These are phyloP conservation scores for Geotrypetes seraphini DNA, from an alignment of 2,797 vertebrate genomes.

Conservation along the genomic window DNA sequence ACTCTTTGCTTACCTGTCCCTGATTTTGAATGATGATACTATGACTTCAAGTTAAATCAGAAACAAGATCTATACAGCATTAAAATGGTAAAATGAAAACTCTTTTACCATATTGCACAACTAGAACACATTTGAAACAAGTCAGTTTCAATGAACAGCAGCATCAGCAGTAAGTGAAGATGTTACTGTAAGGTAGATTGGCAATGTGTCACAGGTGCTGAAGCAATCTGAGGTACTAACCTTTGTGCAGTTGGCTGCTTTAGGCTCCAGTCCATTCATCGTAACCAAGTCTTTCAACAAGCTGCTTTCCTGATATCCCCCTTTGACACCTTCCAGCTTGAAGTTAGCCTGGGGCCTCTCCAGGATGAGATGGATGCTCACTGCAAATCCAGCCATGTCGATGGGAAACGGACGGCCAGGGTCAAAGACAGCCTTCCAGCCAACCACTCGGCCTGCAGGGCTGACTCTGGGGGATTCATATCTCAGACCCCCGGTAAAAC, in stretches of 20 bases:
- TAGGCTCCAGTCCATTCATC: slow-evolving; percentile 73
- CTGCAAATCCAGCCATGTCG: slow-evolving; percentile 84
- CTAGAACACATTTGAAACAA: too few species aligned
- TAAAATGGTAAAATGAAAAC: too few species aligned
- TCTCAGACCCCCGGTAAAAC: slow-evolving; percentile 75
- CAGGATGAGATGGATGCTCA: slow-evolving; percentile 72
- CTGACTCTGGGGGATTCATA: slow-evolving; percentile 78
- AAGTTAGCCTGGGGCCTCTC: slow-evolving; percentile 76
- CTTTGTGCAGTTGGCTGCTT: slow-evolving; percentile 84
- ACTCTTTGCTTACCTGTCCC: too few species aligned
- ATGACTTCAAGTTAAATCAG: too few species aligned
- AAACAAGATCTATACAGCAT: too few species aligned
- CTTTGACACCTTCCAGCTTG: slow-evolving; percentile 74
- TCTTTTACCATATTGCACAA: too few species aligned
- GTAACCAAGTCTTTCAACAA: slow-evolving; percentile 74
- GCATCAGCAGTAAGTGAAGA: too few species aligned
- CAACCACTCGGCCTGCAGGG: slow-evolving; percentile 67
- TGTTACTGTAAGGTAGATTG: neutral
- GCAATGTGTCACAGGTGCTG: neutral
- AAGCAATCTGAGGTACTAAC: slow-evolving; percentile 37
- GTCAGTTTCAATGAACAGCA: too few species aligned
- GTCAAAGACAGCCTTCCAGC: slow-evolving; percentile 81
- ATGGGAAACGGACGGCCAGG: slow-evolving; percentile 79
- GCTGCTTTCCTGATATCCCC: slow-evolving; percentile 81
- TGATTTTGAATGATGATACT: too few species aligned